Conservation (phyloP, 2,888 invertebrate genomes). For the Noctuana brunneofusca region DNA sequence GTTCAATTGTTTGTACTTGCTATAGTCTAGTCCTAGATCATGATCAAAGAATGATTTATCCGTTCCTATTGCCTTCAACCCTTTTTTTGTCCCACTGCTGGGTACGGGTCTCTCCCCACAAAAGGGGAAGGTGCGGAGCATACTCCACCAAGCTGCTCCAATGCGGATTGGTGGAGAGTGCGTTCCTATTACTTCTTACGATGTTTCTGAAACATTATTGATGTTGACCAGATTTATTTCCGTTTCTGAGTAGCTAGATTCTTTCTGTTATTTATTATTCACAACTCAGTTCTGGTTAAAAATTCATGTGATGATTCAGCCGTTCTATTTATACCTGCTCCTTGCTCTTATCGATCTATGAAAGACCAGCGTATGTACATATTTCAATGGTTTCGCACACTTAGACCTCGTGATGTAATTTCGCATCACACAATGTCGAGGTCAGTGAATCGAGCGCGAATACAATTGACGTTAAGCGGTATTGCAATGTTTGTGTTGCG, state of each 20-base stretch:
- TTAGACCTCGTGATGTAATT: slow-evolving; percentile 20
- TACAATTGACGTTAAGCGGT: slow-evolving; percentile 18
- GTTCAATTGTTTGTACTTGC: too few species aligned
- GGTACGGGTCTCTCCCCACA: too few species aligned
- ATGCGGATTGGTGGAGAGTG: too few species aligned
- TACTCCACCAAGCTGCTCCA: too few species aligned
- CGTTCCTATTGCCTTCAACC: too few species aligned
- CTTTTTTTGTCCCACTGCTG: too few species aligned
- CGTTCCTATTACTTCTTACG: background rate
- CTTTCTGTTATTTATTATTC: background rate
- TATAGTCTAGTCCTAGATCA: too few species aligned
- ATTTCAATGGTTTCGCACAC: slow-evolving; percentile 17
- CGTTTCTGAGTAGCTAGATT: background rate
- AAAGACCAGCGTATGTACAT: background rate
- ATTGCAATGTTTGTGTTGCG: slow-evolving; percentile 12
- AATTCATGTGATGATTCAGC: background rate
- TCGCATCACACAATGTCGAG: slow-evolving; percentile 27
- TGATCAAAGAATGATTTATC: too few species aligned
- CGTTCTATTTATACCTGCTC: background rate
- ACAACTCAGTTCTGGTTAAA: background rate
- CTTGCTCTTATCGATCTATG: background rate
- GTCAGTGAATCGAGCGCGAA: slow-evolving; percentile 9
- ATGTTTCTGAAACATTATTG: background rate
- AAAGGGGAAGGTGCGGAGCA: too few species aligned
- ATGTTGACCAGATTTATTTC: background rate